These are phyloP conservation scores for Sarotherodon lohbergeri DNA, from an alignment of 2,113 vertebrate genomes.

Conservation along the genomic window DNA sequence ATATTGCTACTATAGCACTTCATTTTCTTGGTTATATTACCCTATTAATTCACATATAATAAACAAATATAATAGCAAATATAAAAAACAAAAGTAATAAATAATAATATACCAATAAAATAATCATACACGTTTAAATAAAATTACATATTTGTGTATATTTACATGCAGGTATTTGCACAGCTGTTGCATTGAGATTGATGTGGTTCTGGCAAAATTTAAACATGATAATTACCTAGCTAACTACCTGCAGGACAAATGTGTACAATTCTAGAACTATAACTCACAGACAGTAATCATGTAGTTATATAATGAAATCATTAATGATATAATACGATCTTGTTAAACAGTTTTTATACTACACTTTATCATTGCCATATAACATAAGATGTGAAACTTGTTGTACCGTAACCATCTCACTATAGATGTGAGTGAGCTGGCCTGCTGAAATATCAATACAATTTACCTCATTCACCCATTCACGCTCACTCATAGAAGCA, in stretches of 20 bases:
- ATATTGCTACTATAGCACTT: background rate
- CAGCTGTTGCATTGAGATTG: background rate
- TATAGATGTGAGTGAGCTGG: background rate
- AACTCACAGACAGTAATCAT: background rate
- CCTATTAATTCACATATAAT: background rate
- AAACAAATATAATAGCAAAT: background rate
- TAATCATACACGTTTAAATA: fast-evolving
- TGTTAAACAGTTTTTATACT: background rate
- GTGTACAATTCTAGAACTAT: background rate
- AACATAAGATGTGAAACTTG: background rate
- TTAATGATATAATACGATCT: background rate
- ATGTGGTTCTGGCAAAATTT: background rate
- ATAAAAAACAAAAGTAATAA: background rate
- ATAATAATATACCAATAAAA: background rate
- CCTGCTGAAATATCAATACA: background rate
- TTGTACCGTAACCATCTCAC: background rate
- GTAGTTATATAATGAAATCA: background rate
- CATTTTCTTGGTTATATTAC: fast-evolving
- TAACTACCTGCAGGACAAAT: background rate
- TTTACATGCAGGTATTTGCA: background rate
- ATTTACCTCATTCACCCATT: background rate
- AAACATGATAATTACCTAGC: background rate
- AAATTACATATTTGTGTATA: background rate
- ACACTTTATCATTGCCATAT: background rate
- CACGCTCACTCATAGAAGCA: background rate